Base-by-base conservation (phyloP, 2,888 invertebrate genomes). In the Caenorhabditis imperialis region DNA sequence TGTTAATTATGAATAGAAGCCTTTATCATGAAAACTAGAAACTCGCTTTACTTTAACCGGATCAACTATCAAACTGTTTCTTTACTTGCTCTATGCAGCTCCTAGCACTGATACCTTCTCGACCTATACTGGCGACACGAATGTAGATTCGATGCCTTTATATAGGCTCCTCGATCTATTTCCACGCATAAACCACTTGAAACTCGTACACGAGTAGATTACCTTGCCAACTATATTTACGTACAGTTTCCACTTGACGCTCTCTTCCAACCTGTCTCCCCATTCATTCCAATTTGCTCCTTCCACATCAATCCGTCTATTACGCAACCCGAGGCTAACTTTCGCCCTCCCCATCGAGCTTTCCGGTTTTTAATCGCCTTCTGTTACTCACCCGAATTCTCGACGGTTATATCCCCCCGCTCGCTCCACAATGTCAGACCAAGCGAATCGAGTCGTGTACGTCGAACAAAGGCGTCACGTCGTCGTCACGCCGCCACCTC, bases 391-490 rank as follows among this genome's bases (percentile, higher is more conserved):
- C 48, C 20, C 18, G 42, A 27, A 69, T 45, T 69, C 58, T 58
- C 58, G 61, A 60, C 70, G 61, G 54, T 70, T 55, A 54, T 61
- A 70, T 48, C 54, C 55, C 33, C 27, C 25, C 22, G 16, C 37
- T 22, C 23, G 14, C 23, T 37, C n/a, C 37, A 60, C 40, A 61
- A 61, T 61, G 70, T 55, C 54, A 70, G 71, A 72, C 47, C 62
- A 72, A 72, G 71, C 62, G 63, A 72, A 72, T 73, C 73, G 73
- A 65, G 60, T 73, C 58, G 73, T 65, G 54, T 62, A 58, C 58
- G 60, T 65, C 25, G 65, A 73, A 67, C 67, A 74, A 67, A 61
- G 62, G 35, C 55, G 67, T 44, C 54, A 71, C 62, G 30, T 53
- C 53, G 57, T 57, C 63, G 54, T 47, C 44, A 50, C 42, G 8